Evolutionary conservation across 2,797 vertebrate species (phyloP), one percentile per base, ranked within the genome.

Genomic region (Gastrophryne carolinensis): DNA sequence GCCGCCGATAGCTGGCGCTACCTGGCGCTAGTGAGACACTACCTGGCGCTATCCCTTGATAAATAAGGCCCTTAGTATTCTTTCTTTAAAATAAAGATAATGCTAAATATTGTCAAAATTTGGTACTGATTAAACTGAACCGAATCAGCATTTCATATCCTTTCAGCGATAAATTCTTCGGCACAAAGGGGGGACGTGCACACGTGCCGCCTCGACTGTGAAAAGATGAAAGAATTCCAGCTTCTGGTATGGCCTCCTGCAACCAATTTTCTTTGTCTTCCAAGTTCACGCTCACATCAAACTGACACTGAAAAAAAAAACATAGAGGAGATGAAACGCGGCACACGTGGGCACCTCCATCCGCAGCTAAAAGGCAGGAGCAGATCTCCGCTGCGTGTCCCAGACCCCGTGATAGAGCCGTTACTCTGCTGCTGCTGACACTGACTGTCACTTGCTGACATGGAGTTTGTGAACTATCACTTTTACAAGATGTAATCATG

Each of bases 401-500:
- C 19, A 5, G 32, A 54, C 41, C 4, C 9, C 21, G 19, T 32
- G 21, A 72, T 63, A 62, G 39, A 72, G 24, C 23, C 29, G 4
- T 53, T 32, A 19, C 35, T 27, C n/a, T 3, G 6, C n/a, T n/a
- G n/a, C 52, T 27, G 63, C 19, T 60, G 63, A 74, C 52, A 29
- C 23, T 34, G 26, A 13, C 47, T 73, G 60, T 34, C 35, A 64
- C 26, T 23, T 66, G 72, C 17, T 74, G 72, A 74, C 62, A 58
- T 27, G 35, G 32, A 35, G 61, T 64, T 24, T 65, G 72, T 57
- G 50, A 49, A 65, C 53, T 39, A 47, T 56, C 34, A 13, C 49
- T 73, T 57, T 47, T 34, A 73, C 72, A 73, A 73, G 52, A 65
- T 57, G 71, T 64, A 54, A 39, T 52, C 44, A 27, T 35, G 10